A percentile compares a stretch with the other conserved stretches of the same genome.
These are phyloP conservation scores for Calidris pugnax DNA, from an alignment of 2,113 vertebrate species.

Conservation along the genomic window DNA sequence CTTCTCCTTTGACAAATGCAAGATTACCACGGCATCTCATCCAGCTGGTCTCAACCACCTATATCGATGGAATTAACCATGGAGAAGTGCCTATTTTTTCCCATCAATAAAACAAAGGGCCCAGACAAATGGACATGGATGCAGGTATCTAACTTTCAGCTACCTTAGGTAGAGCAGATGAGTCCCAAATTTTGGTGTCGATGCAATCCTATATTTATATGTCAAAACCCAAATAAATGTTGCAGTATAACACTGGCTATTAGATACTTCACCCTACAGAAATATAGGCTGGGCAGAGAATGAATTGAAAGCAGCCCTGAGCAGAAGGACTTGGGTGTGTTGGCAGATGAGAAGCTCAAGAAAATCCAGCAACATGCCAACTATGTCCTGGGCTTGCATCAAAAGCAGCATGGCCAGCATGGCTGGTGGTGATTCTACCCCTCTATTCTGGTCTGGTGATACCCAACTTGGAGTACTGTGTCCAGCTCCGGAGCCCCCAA, in stretches of 20 bases:
- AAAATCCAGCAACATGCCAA: background rate
- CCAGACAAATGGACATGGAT: background rate
- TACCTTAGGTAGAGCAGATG: background rate
- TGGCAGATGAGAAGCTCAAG: background rate
- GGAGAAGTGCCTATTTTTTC: background rate
- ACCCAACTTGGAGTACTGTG: background rate
- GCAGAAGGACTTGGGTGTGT: background rate
- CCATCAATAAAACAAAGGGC: background rate
- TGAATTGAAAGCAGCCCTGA: background rate
- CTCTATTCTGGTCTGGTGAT: background rate
- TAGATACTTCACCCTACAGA: background rate
- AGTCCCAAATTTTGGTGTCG: background rate
- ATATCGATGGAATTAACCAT: background rate
- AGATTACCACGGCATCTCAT: background rate
- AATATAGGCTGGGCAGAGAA: background rate
- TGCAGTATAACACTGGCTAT: background rate
- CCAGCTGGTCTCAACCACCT: background rate
- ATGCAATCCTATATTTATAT: background rate
- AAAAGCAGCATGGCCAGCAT: background rate
- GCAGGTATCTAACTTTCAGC: background rate
- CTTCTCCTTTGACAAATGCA: background rate
- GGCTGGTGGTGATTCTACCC: background rate
- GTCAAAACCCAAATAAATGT: background rate
- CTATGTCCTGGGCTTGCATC: background rate
- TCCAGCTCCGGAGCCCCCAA: background rate